phyloP scores from a whole-genome alignment of 1,140 invertebrate genomes.

The Himalopsyche phryganea region DNA sequence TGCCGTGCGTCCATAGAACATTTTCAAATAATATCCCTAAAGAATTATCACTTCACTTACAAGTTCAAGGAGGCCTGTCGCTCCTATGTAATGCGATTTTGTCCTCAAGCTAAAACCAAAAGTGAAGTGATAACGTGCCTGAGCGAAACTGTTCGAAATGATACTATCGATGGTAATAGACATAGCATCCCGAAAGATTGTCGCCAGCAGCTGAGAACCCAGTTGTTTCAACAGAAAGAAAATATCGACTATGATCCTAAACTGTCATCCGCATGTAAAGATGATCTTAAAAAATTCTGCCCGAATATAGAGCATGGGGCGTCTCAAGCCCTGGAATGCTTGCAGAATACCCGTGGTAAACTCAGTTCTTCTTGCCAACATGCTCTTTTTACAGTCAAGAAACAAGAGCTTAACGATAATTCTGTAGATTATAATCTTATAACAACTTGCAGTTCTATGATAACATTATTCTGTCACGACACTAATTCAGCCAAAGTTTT shows the following conservation, averaged over 20 bases:
- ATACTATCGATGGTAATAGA: conserved; percentile 74
- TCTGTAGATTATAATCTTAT: conserved; percentile 81
- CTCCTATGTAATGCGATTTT: conserved; percentile 76
- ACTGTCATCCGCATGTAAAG: conserved; percentile 67
- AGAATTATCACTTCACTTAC: conserved; percentile 91
- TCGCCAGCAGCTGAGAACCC: conserved; percentile 80
- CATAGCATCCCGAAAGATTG: conserved; percentile 82
- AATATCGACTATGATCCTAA: conserved; percentile 81
- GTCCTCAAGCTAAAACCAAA: conserved; percentile 74
- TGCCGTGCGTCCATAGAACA: conserved; percentile 94
- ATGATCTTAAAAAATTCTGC: conserved; percentile 79
- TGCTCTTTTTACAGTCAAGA: conserved; percentile 77
- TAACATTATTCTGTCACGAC: conserved; percentile 74
- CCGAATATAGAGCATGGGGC: conserved; percentile 68
- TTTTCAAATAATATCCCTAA: conserved; percentile 85
- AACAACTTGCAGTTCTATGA: conserved; percentile 79
- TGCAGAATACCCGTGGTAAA: conserved; percentile 68
- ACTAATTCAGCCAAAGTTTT: conserved; percentile 65
- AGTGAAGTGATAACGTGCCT: conserved; percentile 87
- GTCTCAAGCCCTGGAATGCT: conserved; percentile 79
- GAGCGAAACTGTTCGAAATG: conserved; percentile 84
- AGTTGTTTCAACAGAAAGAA: conserved; percentile 85
- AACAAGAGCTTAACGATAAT: conserved; percentile 81
- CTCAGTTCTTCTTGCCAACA: conserved; percentile 70
- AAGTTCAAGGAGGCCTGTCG: conserved; percentile 95